These are phyloP conservation scores for Bos indicus DNA, from an alignment of 2,113 vertebrate genomes.

Conservation along the genomic window DNA sequence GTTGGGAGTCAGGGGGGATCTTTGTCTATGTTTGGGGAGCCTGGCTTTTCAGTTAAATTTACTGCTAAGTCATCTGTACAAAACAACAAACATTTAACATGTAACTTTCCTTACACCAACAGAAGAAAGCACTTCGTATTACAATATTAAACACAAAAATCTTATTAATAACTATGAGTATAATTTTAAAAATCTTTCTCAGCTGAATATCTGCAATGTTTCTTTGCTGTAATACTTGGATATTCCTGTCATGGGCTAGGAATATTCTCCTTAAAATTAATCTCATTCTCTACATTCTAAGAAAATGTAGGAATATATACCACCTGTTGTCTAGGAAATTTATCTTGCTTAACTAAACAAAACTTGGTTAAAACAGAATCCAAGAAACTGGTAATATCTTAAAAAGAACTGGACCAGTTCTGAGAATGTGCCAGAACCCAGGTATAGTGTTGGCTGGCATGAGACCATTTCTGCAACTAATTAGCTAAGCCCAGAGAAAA, in stretches of 20 bases:
- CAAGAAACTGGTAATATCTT: background rate
- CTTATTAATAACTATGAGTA: background rate
- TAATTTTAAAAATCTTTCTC: background rate
- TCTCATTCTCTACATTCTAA: background rate
- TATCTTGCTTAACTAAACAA: background rate
- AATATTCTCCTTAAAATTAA: background rate
- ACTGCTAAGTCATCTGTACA: background rate
- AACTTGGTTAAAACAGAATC: background rate
- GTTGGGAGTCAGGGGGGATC: background rate
- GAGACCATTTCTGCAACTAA: background rate
- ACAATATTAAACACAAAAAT: background rate
- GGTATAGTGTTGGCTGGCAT: background rate
- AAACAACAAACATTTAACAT: background rate
- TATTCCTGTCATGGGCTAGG: background rate
- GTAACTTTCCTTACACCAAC: background rate
- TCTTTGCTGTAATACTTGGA: background rate
- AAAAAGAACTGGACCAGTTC: background rate
- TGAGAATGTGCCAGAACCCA: background rate
- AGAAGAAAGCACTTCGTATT: background rate
- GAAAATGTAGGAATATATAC: background rate
- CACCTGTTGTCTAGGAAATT: background rate
- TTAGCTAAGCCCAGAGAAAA: background rate
- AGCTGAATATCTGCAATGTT: background rate
- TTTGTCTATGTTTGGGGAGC: background rate
- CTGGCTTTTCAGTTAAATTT: background rate